Conservation (phyloP, 64 coral and sea anemone genomes). For the Hydrozoanthus tunicans region DNA sequence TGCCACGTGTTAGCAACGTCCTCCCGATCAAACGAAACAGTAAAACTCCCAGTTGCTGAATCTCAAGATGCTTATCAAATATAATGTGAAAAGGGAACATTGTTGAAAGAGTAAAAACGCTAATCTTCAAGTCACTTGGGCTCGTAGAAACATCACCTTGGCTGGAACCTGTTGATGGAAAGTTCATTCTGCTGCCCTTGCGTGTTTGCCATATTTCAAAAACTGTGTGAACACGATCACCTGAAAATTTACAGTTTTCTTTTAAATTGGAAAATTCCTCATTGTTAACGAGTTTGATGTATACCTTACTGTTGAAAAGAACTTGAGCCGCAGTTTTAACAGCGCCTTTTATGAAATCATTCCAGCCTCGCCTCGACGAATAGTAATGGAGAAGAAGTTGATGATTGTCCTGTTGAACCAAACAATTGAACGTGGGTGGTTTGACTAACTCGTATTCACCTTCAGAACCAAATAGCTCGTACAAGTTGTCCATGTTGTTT, state of each 20-base stretch:
- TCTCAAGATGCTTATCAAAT: slow-evolving; percentile 67
- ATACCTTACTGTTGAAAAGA: slow-evolving; percentile 42
- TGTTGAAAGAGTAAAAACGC: slow-evolving; percentile 60
- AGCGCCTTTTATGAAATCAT: slow-evolving; percentile 54
- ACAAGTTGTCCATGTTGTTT: slow-evolving; percentile 68
- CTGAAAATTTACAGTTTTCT: slow-evolving; percentile 26
- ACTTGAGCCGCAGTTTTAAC: slow-evolving; percentile 64
- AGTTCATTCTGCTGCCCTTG: background rate
- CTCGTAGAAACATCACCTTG: slow-evolving; percentile 7
- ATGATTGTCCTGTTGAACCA: slow-evolving; percentile 34
- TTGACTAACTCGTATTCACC: slow-evolving; percentile 36
- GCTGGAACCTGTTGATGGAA: background rate
- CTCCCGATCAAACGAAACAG: slow-evolving; percentile 69
- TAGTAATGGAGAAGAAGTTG: slow-evolving; percentile 65
- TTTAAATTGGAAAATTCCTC: background rate
- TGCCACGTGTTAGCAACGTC: slow-evolving; percentile 47
- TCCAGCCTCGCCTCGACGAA: slow-evolving; percentile 51
- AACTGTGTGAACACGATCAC: slow-evolving; percentile 58
- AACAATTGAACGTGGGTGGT: slow-evolving; percentile 62
- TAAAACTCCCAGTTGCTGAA: slow-evolving; percentile 67
- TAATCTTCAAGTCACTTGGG: slow-evolving; percentile 57
- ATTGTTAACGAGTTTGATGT: slow-evolving; percentile 29
- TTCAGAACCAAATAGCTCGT: slow-evolving; percentile 52
- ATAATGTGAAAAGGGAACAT: slow-evolving; percentile 80
- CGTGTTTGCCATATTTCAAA: slow-evolving; percentile 63